Conservation (phyloP, 2,113 vertebrate genomes). For the Zootoca vivipara region DNA sequence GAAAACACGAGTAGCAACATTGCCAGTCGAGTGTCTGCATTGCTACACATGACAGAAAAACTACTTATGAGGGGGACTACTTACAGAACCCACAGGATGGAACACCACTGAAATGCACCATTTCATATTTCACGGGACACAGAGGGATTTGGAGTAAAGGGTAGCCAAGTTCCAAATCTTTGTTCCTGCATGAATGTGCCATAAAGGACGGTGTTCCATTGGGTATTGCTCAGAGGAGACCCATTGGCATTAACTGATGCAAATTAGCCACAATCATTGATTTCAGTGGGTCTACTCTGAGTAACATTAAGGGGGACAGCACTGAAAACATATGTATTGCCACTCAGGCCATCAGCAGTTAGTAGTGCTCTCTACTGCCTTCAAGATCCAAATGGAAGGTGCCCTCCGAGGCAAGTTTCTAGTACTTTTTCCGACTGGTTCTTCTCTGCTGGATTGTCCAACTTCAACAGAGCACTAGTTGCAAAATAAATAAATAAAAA, state of each 20-base stretch:
- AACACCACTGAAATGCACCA: neutral
- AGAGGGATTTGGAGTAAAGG: neutral
- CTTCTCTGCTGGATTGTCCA: neutral
- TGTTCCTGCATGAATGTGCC: no score
- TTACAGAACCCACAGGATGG: neutral
- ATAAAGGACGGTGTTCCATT: neutral
- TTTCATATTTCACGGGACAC: neutral
- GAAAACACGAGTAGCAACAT: neutral
- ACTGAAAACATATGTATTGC: neutral
- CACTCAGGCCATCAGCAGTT: neutral
- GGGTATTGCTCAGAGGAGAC: no score
- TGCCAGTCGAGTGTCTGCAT: neutral
- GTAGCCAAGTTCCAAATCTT: neutral
- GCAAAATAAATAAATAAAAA: neutral
- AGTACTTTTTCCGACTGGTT: neutral
- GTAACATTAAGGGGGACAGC: no score
- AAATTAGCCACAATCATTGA: no score
- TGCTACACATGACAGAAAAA: neutral
- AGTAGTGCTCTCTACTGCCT: neutral
- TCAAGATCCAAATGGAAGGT: neutral
- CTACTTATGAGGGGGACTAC: neutral
- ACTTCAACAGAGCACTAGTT: neutral
- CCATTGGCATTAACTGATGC: no score
- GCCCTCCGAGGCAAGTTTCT: neutral
- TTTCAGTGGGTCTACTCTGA: no score